Evolutionary conservation across 2,888 invertebrate genomes (phyloP).

Genomic region (Erannis defoliaria): DNA sequence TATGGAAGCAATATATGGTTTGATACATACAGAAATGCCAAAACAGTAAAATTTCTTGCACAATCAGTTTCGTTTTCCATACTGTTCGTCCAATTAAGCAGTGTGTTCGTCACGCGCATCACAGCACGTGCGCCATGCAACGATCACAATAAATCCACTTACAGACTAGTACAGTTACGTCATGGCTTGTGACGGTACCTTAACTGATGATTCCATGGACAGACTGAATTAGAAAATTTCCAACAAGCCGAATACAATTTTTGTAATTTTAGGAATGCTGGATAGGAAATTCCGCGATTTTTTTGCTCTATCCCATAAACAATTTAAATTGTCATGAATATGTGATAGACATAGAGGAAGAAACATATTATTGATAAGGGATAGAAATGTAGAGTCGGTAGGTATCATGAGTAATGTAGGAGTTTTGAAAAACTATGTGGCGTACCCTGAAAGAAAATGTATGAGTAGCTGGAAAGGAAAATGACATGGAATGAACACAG

Average conservation of each 20-base stretch:
- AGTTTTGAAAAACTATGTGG: too few species aligned
- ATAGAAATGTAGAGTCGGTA: too few species aligned
- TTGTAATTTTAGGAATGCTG: neutral
- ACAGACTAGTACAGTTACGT: conserved; percentile 25
- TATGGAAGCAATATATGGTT: neutral
- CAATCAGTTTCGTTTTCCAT: conserved; percentile 18
- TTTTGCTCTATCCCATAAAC: too few species aligned
- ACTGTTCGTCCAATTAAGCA: conserved; percentile 27
- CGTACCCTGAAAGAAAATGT: too few species aligned
- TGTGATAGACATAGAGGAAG: too few species aligned
- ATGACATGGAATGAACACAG: neutral
- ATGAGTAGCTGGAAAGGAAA: too few species aligned
- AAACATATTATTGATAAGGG: too few species aligned
- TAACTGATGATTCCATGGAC: conserved; percentile 7
- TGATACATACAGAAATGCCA: neutral
- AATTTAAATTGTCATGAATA: too few species aligned
- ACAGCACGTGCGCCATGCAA: conserved; percentile 25
- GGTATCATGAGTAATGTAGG: too few species aligned
- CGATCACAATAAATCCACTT: conserved; percentile 18
- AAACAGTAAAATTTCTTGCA: conserved; percentile 6
- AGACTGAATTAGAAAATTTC: neutral
- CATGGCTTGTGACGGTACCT: conserved; percentile 10
- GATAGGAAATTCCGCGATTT: too few species aligned
- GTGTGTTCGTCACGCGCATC: conserved; percentile 30
- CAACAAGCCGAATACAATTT: neutral